These are phyloP conservation scores for Atherinomorus stipes DNA, from an alignment of 2,113 vertebrate species.

Conservation along the genomic window DNA sequence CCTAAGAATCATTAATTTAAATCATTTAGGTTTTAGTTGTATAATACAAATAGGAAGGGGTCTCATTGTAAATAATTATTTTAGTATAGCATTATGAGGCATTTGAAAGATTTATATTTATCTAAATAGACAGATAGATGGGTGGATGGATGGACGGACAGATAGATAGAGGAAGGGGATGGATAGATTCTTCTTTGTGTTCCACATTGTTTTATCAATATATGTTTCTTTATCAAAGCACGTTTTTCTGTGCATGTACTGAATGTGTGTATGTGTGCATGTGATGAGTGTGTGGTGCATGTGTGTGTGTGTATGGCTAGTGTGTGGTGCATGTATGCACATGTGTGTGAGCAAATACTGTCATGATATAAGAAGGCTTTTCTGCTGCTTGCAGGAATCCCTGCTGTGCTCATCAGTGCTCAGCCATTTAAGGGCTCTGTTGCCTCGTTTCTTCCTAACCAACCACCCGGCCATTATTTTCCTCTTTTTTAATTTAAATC, in stretches of 20 bases:
- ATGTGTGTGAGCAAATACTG: constrained; percentile 9
- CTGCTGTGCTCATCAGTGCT: constrained; percentile 55
- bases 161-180: too few relatives aligned
- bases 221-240: too few relatives aligned
- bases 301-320: too few relatives aligned
- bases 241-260: too few relatives aligned
- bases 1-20: too few relatives aligned
- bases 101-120: too few relatives aligned
- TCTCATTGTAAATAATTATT: neutral
- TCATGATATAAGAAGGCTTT: constrained; percentile 24
- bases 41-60: too few relatives aligned
- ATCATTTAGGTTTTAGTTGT: too few relatives aligned
- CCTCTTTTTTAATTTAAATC: constrained; percentile 2
- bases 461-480: constrained; percentile 16
- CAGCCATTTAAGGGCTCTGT: constrained; percentile 67
- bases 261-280: neutral
- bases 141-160: too few relatives aligned
- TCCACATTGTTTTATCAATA: too few relatives aligned
- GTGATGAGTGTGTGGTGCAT: neutral
- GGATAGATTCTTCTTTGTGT: too few relatives aligned
- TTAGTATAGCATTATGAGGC: neutral
- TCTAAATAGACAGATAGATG: too few relatives aligned
- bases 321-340: neutral
- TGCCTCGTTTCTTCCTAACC: constrained; percentile 47
- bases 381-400: constrained; percentile 34